Evolutionary conservation across 2,113 vertebrate species (phyloP).

Genomic region (Fregetta grallaria): DNA sequence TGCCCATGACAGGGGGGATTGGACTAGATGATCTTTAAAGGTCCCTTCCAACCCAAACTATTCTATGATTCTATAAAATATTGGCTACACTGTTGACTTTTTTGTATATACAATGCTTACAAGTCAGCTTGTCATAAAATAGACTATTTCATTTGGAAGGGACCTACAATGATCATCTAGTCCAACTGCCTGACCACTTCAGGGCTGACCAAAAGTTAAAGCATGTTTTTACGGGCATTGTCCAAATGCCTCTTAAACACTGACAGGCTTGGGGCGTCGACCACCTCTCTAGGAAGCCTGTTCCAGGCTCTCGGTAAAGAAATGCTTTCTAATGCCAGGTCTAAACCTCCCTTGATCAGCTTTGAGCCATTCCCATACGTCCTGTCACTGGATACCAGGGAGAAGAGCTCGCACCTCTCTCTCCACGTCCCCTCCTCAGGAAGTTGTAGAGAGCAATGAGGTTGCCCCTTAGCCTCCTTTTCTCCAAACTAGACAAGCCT

Average conservation of each 20-base stretch:
- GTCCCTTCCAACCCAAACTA: no score
- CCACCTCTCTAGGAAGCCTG: neutral
- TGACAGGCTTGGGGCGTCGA: neutral
- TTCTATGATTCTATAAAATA: neutral
- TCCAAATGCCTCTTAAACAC: neutral
- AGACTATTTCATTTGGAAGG: neutral
- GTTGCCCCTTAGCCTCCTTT: neutral
- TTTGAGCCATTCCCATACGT: neutral
- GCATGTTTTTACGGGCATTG: neutral
- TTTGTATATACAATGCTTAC: neutral
- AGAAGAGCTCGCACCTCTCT: neutral
- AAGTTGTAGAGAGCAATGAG: neutral
- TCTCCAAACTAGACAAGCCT: neutral
- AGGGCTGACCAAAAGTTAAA: neutral
- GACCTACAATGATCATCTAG: fast-evolving
- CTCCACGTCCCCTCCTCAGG: neutral
- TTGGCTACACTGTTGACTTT: neutral
- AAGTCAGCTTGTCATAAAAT: neutral
- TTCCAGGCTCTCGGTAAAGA: neutral
- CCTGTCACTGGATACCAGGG: neutral
- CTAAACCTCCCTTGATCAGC: neutral
- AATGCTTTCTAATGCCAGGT: neutral
- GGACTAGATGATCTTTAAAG: no score
- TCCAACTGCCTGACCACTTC: neutral
- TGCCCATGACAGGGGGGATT: no score